A percentile compares a stretch with the other conserved stretches of the same genome.
phyloP scores from a whole-genome alignment of 2,797 vertebrate species.

The Esox masquinongy region DNA sequence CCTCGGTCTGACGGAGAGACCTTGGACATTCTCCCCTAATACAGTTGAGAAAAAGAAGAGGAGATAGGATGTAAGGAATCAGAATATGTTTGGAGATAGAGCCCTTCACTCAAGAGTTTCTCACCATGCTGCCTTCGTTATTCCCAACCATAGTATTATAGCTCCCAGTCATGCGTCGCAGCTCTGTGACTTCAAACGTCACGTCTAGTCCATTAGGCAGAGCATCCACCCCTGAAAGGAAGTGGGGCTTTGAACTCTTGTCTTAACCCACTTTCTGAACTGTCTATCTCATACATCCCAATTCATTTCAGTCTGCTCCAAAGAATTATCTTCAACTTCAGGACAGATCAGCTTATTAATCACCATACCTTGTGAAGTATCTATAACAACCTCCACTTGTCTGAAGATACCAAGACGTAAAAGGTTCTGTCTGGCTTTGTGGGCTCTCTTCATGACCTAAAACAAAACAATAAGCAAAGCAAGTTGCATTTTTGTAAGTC shows the following conservation, averaged over 20 bases:
- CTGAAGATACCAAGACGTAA: constrained; percentile 93
- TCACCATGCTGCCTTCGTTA: constrained; percentile 98
- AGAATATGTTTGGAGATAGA: neutral
- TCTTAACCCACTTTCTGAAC: neutral
- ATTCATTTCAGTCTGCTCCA: neutral
- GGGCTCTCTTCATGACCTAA: constrained; percentile 93
- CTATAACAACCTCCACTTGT: constrained; percentile 93
- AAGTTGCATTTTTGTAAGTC: neutral
- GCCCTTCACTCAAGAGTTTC: constrained; percentile 30
- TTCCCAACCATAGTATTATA: constrained; percentile 99
- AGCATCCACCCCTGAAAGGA: constrained; percentile 84
- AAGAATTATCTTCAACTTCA: neutral
- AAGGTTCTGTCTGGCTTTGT: constrained; percentile 90
- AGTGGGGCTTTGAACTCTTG: neutral
- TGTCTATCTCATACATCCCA: neutral
- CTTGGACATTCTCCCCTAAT: neutral
- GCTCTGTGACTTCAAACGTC: constrained; percentile 92
- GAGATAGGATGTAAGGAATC: neutral
- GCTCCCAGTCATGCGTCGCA: constrained; percentile 90
- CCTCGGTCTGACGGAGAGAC: neutral
- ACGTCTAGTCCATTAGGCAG: constrained; percentile 95
- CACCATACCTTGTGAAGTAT: constrained; percentile 86
- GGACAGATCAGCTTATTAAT: neutral
- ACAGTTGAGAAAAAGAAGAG: neutral
- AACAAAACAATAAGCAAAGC: neutral